A percentile compares a stretch with the other conserved stretches of the same genome.
Evolutionary conservation across 2,888 invertebrate species (phyloP).

Genomic region (Pteria penguin): DNA sequence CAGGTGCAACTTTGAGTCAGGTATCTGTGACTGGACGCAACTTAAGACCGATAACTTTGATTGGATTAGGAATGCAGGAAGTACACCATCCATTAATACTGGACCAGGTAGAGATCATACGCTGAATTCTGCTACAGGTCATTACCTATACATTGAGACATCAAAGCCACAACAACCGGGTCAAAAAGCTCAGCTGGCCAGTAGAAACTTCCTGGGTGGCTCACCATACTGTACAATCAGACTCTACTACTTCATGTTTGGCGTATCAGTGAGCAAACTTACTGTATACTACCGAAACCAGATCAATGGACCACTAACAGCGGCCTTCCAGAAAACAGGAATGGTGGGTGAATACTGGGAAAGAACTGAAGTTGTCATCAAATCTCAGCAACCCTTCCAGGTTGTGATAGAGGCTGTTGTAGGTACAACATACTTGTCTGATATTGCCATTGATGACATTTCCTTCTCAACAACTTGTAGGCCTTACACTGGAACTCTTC

Average conservation of each 20-base stretch:
- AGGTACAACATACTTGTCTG: slow-evolving; percentile 61
- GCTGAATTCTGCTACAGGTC: slow-evolving; percentile 64
- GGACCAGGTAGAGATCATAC: slow-evolving; percentile 78
- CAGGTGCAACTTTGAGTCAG: slow-evolving; percentile 70
- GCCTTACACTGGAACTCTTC: slow-evolving; percentile 52
- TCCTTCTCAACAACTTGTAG: slow-evolving; percentile 70
- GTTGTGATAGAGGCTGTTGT: slow-evolving; percentile 72
- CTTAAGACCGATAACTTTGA: slow-evolving; percentile 74
- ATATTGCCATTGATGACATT: slow-evolving; percentile 77
- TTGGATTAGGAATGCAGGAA: slow-evolving; percentile 71
- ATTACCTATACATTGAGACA: slow-evolving; percentile 71
- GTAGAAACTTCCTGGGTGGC: slow-evolving; percentile 53
- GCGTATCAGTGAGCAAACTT: slow-evolving; percentile 66
- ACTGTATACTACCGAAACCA: slow-evolving; percentile 68
- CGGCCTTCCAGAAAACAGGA: slow-evolving; percentile 53
- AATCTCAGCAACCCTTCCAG: slow-evolving; percentile 62
- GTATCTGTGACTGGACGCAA: slow-evolving; percentile 69
- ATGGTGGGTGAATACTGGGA: slow-evolving; percentile 68
- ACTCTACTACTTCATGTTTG: slow-evolving; percentile 76
- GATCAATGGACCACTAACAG: slow-evolving; percentile 61
- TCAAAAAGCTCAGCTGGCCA: slow-evolving; percentile 75
- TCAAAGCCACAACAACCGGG: slow-evolving; percentile 62
- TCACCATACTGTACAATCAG: slow-evolving; percentile 63
- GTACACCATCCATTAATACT: slow-evolving; percentile 64
- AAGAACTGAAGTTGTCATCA: slow-evolving; percentile 59